A percentile compares a stretch with the other conserved stretches of the same genome.
Evolutionary conservation across 2,888 invertebrate species (phyloP).

Genomic region (Phoenoteleia sp.): DNA sequence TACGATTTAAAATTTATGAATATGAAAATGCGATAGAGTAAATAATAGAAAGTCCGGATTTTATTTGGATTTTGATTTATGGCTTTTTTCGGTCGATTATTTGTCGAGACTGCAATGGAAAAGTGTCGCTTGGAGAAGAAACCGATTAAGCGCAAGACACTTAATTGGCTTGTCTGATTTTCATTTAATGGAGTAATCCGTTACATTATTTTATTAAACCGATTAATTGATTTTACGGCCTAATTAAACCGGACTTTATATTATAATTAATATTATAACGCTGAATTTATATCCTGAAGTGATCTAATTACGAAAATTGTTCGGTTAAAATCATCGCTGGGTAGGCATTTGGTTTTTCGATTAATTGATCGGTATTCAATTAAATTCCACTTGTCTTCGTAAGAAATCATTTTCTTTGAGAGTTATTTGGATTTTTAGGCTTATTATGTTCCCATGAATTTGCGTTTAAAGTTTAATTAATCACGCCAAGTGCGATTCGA

Average conservation of each 20-base stretch:
- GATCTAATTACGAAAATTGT: too few species aligned
- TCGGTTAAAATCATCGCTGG: background rate
- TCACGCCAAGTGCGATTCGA: background rate
- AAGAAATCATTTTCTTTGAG: background rate
- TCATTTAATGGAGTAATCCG: too few species aligned
- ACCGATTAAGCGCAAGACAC: too few species aligned
- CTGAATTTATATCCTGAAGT: too few species aligned
- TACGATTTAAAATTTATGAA: constrained; percentile 38
- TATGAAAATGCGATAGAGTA: constrained; percentile 30
- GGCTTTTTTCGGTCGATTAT: background rate
- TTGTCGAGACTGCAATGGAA: constrained; percentile 1
- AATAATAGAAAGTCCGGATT: constrained; percentile 23
- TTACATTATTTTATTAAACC: too few species aligned
- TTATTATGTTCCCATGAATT: background rate
- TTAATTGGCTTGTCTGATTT: too few species aligned
- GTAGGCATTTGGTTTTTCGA: background rate
- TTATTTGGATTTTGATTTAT: constrained; percentile 12
- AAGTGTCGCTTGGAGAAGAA: too few species aligned
- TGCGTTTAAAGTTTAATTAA: background rate
- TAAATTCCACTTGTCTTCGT: too few species aligned
- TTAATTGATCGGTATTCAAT: background rate
- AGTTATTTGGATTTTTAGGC: background rate
- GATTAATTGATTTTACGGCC: too few species aligned
- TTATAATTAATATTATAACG: too few species aligned
- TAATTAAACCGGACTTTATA: too few species aligned